A percentile compares a stretch with the other conserved stretches of the same genome.
Evolutionary conservation across 2,113 vertebrate species (phyloP).

Genomic region (Spheniscus mendiculus): DNA sequence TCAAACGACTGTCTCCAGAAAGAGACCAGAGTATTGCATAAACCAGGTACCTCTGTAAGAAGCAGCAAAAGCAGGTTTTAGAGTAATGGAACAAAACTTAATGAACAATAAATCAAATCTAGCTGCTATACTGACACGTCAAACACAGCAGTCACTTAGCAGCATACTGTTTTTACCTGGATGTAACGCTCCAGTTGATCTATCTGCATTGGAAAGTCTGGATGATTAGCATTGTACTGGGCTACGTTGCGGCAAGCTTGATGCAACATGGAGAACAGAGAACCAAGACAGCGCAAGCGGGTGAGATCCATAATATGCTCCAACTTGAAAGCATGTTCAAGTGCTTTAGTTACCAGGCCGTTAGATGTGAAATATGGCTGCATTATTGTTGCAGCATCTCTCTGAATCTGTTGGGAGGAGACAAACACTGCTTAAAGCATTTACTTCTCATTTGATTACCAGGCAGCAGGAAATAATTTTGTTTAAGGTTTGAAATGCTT

Average conservation of each 20-base stretch:
- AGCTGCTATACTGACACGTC: background rate
- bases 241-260: constrained; percentile 96
- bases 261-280: constrained; percentile 97
- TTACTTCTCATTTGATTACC: background rate
- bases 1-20: constrained; percentile 94
- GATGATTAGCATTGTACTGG: constrained; percentile 96
- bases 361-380: constrained; percentile 97
- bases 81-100: background rate
- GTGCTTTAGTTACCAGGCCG: constrained; percentile 93
- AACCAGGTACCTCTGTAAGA: constrained; percentile 87
- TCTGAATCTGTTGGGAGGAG: constrained; percentile 84
- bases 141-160: background rate
- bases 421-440: background rate
- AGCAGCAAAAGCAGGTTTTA: background rate
- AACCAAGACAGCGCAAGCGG: constrained; percentile 92
- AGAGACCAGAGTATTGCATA: constrained; percentile 98
- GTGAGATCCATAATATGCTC: constrained; percentile 99
- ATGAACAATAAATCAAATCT: background rate
- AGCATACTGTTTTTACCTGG: constrained; percentile 76
- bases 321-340: constrained; percentile 94
- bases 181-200: constrained; percentile 96
- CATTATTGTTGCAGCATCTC: constrained; percentile 87
- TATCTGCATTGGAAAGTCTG: constrained; percentile 95
- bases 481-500: background rate
- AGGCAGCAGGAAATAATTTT: background rate